A percentile compares a stretch with the other conserved stretches of the same genome.
Evolutionary conservation across 2,888 invertebrate genomes (phyloP).

Genomic region (Ametastegia equiseti): DNA sequence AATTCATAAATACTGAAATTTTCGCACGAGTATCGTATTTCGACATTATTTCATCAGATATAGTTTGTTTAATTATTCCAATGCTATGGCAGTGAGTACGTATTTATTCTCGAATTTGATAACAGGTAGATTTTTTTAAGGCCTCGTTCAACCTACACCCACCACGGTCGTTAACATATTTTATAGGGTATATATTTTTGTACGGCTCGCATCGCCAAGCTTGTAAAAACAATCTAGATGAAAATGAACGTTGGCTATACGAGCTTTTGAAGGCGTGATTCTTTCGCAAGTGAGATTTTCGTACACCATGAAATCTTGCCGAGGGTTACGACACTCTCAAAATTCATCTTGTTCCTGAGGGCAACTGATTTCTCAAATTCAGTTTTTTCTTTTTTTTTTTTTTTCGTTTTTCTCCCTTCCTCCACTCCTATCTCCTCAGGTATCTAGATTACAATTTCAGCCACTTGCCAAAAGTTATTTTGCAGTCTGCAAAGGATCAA

Average conservation of each 20-base stretch:
- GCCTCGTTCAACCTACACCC: background rate
- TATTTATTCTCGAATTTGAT: background rate
- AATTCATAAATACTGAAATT: background rate
- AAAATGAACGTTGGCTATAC: background rate
- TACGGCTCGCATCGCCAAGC: background rate
- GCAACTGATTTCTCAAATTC: background rate
- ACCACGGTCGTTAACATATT: background rate
- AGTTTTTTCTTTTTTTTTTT: background rate
- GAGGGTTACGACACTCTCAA: background rate
- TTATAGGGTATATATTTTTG: background rate
- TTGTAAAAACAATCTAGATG: constrained; percentile 3
- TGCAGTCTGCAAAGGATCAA: background rate
- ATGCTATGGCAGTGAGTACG: background rate
- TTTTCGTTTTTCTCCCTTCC: no score
- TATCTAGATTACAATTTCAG: background rate
- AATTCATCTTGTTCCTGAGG: background rate
- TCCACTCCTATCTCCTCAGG: background rate
- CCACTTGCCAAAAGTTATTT: background rate
- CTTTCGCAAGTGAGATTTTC: background rate
- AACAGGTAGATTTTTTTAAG: background rate
- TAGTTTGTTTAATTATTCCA: background rate
- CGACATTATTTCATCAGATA: no score
- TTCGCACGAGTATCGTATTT: no score
- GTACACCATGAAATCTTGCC: background rate
- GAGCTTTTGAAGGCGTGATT: constrained; percentile 8